phyloP scores from a whole-genome alignment of 2,797 vertebrate genomes.

The Oryzias sinensis region DNA sequence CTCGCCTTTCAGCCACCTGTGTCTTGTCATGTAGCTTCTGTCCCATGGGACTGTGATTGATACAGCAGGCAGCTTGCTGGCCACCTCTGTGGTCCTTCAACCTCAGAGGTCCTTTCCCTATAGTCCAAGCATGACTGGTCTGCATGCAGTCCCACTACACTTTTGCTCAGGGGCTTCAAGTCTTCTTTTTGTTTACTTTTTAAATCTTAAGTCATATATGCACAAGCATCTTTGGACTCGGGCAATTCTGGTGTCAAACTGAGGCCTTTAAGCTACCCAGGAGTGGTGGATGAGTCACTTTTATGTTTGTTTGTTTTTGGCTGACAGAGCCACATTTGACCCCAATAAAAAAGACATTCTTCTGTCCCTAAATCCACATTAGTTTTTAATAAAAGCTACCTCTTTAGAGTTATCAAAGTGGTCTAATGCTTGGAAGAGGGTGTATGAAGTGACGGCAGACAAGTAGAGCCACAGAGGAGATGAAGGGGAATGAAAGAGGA shows the following conservation, averaged over 20 bases:
- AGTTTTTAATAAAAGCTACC: background rate
- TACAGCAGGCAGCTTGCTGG: conserved; percentile 61
- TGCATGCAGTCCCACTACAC: conserved; percentile 25
- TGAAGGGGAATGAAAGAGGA: background rate
- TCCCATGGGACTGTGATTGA: conserved; percentile 66
- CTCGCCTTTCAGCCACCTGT: conserved; percentile 56
- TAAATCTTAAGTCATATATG: background rate
- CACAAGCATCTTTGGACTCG: background rate
- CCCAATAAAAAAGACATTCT: too few relatives aligned
- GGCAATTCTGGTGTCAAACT: background rate
- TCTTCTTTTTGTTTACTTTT: background rate
- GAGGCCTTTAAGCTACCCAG: too few relatives aligned
- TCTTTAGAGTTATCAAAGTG: background rate
- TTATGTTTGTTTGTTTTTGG: too few relatives aligned
- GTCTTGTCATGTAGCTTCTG: conserved; percentile 33
- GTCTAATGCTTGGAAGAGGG: background rate
- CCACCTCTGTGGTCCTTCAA: conserved; percentile 41
- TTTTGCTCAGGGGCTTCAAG: too few relatives aligned
- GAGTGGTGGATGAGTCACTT: too few relatives aligned
- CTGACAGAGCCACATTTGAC: too few relatives aligned
- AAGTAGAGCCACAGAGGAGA: conserved; percentile 3
- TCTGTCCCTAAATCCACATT: background rate
- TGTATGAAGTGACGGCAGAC: conserved; percentile 14
- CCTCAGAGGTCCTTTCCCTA: conserved; percentile 48
- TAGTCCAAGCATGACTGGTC: conserved; percentile 53